Evolutionary conservation across 2,888 invertebrate species (phyloP).

Genomic region (Gastrophysa polygoni): DNA sequence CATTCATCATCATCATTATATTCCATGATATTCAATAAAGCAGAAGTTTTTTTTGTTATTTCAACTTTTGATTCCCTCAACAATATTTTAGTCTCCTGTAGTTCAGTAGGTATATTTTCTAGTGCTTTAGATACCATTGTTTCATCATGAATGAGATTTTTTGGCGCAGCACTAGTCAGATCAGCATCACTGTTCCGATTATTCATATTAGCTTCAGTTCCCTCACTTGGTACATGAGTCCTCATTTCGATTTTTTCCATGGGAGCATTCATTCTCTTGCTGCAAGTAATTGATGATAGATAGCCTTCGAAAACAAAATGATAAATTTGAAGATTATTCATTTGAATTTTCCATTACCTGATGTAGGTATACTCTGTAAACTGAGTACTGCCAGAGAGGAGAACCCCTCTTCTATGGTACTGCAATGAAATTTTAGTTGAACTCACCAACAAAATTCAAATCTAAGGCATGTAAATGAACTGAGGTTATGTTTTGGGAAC

Average conservation of each 20-base stretch:
- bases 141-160: background rate
- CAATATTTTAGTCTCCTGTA: background rate
- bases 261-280: too few species aligned
- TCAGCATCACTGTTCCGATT: background rate
- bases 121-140: background rate
- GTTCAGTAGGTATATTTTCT: background rate
- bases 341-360: too few species aligned
- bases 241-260: background rate
- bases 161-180: background rate
- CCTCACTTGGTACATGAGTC: background rate
- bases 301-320: too few species aligned
- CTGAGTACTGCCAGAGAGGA: too few species aligned
- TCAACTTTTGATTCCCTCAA: background rate
- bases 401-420: too few species aligned
- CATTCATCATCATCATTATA: background rate
- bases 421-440: too few species aligned
- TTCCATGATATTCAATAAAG: background rate
- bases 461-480: too few species aligned
- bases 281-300: too few species aligned
- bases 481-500: too few species aligned
- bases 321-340: too few species aligned
- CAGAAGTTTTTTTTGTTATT: background rate
- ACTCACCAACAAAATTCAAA: too few species aligned
- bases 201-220: background rate
- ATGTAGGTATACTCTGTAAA: too few species aligned